A percentile compares a stretch with the other conserved stretches of the same genome.
Evolutionary conservation across 2,113 vertebrate genomes (phyloP).

Genomic region (Urocolius indicus): DNA sequence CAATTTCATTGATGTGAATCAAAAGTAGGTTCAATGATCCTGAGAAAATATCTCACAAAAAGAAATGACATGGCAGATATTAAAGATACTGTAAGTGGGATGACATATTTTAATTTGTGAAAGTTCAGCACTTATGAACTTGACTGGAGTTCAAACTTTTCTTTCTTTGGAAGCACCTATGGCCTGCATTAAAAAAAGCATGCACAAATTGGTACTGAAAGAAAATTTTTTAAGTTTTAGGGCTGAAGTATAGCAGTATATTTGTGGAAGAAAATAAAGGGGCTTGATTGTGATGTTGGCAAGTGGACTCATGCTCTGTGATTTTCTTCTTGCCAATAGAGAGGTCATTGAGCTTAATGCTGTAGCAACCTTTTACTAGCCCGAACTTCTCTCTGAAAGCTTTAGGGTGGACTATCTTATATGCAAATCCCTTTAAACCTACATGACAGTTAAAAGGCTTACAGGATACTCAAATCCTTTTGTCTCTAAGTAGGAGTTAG

Average conservation of each 20-base stretch:
- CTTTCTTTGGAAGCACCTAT: not conserved
- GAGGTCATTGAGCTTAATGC: not conserved
- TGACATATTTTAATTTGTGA: not conserved
- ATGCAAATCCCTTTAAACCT: not conserved
- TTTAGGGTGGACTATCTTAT: not conserved
- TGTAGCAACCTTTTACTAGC: not conserved
- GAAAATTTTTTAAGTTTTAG: not conserved
- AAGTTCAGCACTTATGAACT: fast-evolving
- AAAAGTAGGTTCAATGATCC: not conserved
- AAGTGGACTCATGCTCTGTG: not conserved
- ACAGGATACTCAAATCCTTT: not conserved
- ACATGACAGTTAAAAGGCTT: not conserved
- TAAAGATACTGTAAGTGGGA: fast-evolving
- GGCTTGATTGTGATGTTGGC: not conserved
- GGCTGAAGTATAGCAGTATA: not conserved
- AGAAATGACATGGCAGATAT: not conserved
- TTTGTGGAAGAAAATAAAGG: not conserved
- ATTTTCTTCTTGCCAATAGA: not conserved
- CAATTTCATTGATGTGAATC: not conserved
- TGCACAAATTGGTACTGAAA: not conserved
- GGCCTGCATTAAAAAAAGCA: not conserved
- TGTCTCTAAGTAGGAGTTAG: not conserved
- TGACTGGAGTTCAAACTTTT: not conserved
- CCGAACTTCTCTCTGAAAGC: not conserved
- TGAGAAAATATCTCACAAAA: not conserved